A percentile compares a stretch with the other conserved stretches of the same genome.
phyloP scores from a whole-genome alignment of 2,888 invertebrate species.

The Dyspetes luteomarginatus region DNA sequence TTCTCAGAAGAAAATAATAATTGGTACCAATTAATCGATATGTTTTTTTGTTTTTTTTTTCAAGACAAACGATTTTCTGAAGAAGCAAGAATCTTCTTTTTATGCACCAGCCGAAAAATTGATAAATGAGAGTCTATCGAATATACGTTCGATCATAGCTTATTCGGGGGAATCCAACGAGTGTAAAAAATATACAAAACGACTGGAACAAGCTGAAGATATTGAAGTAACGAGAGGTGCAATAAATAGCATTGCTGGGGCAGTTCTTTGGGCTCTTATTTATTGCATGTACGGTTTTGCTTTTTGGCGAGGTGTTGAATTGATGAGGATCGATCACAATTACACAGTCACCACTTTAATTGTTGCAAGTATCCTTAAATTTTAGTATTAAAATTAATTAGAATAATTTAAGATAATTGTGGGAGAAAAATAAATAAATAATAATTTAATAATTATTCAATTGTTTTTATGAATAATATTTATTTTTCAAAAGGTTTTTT shows the following conservation, averaged over 20 bases:
- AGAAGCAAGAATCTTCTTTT: conserved; percentile 64
- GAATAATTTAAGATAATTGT: no score
- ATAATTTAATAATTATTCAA: not conserved
- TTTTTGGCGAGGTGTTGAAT: conserved; percentile 59
- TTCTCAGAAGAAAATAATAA: no score
- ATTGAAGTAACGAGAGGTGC: conserved; percentile 43
- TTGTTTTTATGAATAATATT: not conserved
- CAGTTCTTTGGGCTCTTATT: conserved; percentile 56
- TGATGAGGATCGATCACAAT: conserved; percentile 44
- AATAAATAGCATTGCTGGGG: conserved; percentile 50
- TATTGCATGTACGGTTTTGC: conserved; percentile 64
- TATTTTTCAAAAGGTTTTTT: conserved; percentile 38
- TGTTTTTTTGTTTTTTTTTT: not conserved
- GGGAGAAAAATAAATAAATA: no score
- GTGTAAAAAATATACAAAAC: conserved; percentile 64
- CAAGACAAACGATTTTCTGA: conserved; percentile 64
- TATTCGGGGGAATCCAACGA: conserved; percentile 80
- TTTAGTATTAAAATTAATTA: not conserved
- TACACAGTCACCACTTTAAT: conserved; percentile 60
- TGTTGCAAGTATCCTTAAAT: conserved; percentile 38
- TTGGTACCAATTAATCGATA: no score
- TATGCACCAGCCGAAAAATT: conserved; percentile 82
- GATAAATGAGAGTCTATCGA: conserved; percentile 79
- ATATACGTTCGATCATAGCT: conserved; percentile 79
- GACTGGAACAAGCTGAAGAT: conserved; percentile 47